Base-by-base conservation (phyloP, 2,113 vertebrate species). In the Myxocyprinus asiaticus region DNA sequence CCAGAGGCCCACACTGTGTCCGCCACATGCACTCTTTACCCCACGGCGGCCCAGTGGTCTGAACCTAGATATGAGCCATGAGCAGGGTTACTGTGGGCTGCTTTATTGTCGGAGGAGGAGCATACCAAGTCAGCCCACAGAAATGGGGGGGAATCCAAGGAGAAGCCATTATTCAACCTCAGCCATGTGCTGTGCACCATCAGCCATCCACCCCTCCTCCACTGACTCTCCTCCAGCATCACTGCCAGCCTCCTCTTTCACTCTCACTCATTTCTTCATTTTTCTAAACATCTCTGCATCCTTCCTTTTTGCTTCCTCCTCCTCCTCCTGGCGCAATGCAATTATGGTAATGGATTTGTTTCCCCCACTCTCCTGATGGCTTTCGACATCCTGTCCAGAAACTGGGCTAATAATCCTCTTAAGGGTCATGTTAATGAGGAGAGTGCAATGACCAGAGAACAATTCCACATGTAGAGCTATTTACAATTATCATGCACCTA, bases 341-440 rank as follows among this genome's bases (percentile, higher is more conserved):
- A 97, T 98, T 96, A 96, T 94, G 95, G 94, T 94, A 96, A 97
- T 97, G 96, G 95, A 93, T 94, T 94, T 95, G n/a, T 33, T 92
- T 93, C 7, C 85, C 84, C 83, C 66, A 74, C 88, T 88, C 90
- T 79, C 86, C 92, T 96, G 95, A 97, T 97, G 95, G 96, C 93
- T 98, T 98, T 96, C 93, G 93, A 98, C 95, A 98, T 98, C 95
- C 95, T 98, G 96, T 94, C 94, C 92, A 88, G 87, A 94, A 94
- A 94, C 87, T 90, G 92, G 94, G 95, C 94, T 97, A 98, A 98
- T 96, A 94, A 95, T 94, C 87, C 80, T 94, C 95, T 96, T 95
- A 94, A 96, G 95, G 95, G 95, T 96, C 96, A 96, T 96, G 95
- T 96, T 98, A 96, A 95, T 92, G 95, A 95, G 92, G 93, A 92